Evolutionary conservation across 2,113 vertebrate genomes (phyloP).

Genomic region (Ploceus nigricollis): DNA sequence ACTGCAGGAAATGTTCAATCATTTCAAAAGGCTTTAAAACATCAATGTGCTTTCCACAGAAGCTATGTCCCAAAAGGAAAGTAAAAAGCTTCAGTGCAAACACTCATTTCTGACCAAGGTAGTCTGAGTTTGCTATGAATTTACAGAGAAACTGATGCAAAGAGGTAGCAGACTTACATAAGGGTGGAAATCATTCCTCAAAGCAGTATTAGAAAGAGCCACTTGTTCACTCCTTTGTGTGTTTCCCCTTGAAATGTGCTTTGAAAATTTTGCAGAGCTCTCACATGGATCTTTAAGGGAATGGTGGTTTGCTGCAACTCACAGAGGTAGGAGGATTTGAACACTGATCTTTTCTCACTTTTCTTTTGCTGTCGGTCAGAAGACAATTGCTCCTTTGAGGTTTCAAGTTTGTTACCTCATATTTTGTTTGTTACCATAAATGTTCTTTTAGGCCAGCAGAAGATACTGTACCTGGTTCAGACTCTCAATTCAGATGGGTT

Average conservation of each 20-base stretch:
- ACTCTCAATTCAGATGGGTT: not conserved
- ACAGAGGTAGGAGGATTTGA: not conserved
- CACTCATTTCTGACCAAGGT: not conserved
- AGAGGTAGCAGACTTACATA: not conserved
- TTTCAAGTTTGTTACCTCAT: not conserved
- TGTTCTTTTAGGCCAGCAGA: not conserved
- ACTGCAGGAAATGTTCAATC: not conserved
- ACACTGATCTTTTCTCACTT: not conserved
- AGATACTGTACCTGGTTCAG: not conserved
- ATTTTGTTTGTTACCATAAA: not conserved
- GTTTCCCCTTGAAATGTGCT: not conserved
- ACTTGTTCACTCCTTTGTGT: not conserved
- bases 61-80: not conserved
- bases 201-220: not conserved
- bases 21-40: conserved; percentile 42
- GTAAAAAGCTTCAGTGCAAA: conserved; percentile 15
- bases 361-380: not conserved
- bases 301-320: not conserved
- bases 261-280: conserved; percentile 29
- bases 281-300: not conserved
- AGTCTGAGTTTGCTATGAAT: not conserved
- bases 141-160: conserved; percentile 6
- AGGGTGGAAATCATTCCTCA: conserved; percentile 18
- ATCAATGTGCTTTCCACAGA: conserved; percentile 8
- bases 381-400: not conserved